A percentile compares a stretch with the other conserved stretches of the same genome.
These are phyloP conservation scores for Thamnophis sirtalis DNA, from an alignment of 2,113 vertebrate species.

Conservation along the genomic window DNA sequence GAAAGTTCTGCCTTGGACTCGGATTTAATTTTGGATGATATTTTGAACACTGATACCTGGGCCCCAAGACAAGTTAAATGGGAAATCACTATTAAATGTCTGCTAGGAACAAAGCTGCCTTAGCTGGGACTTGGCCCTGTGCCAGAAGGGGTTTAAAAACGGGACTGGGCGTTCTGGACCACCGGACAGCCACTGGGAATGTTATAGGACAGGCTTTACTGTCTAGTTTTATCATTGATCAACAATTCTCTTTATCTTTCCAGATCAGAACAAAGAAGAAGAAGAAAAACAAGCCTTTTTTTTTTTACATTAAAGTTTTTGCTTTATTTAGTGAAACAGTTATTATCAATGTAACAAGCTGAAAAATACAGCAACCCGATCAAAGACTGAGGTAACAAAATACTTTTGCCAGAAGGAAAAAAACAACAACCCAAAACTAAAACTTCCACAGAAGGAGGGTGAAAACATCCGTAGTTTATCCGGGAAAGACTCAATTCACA, in stretches of 20 bases:
- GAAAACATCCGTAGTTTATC: slow-evolving; percentile 59
- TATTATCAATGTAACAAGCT: slow-evolving; percentile 76
- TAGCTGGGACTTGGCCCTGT: too few species aligned
- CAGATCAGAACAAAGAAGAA: neutral
- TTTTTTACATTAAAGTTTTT: slow-evolving; percentile 68
- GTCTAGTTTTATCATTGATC: neutral
- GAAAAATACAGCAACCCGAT: slow-evolving; percentile 76
- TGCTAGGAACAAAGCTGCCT: too few species aligned
- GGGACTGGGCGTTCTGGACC: too few species aligned
- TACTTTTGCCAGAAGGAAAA: slow-evolving; percentile 64
- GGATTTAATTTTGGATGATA: too few species aligned
- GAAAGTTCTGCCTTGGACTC: too few species aligned
- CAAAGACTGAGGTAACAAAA: slow-evolving; percentile 84
- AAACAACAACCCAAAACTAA: slow-evolving; percentile 51
- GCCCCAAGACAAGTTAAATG: too few species aligned
- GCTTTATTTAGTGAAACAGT: slow-evolving; percentile 73
- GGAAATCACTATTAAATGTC: too few species aligned
- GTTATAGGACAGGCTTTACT: fast-evolving
- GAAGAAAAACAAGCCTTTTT: neutral
- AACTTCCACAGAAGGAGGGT: slow-evolving; percentile 55
- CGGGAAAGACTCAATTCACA: slow-evolving; percentile 63
- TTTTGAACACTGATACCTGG: too few species aligned
- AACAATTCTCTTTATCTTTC: neutral
- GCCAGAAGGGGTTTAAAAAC: too few species aligned
- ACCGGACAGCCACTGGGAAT: too few species aligned